Conservation (phyloP, 2,113 vertebrate genomes). For the Hippocampus mohnikei region DNA sequence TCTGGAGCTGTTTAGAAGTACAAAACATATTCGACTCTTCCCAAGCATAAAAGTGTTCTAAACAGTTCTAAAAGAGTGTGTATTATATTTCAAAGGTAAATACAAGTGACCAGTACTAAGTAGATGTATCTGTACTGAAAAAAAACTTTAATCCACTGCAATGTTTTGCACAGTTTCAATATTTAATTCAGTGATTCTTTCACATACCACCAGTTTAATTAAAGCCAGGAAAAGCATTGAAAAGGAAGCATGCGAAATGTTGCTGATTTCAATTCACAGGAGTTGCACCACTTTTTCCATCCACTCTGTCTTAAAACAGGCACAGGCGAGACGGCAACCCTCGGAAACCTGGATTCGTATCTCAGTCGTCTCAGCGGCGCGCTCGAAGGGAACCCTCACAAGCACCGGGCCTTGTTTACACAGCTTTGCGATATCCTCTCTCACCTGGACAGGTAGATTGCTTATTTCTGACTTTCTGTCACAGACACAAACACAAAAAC, state of each 20-base stretch:
- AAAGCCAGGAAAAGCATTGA: too few relatives aligned
- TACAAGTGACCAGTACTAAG: too few relatives aligned
- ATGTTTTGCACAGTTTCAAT: too few relatives aligned
- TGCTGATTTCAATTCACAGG: not conserved
- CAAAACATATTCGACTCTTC: too few relatives aligned
- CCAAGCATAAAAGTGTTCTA: too few relatives aligned
- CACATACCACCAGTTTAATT: too few relatives aligned
- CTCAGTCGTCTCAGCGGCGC: slow-evolving; percentile 87
- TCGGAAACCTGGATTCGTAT: slow-evolving; percentile 90
- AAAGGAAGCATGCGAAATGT: not conserved
- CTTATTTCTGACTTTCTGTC: not conserved
- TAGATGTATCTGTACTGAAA: too few relatives aligned
- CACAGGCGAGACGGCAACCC: slow-evolving; percentile 87
- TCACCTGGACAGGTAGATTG: slow-evolving; percentile 85
- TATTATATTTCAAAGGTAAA: too few relatives aligned
- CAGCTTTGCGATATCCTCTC: slow-evolving; percentile 90
- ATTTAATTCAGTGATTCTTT: too few relatives aligned
- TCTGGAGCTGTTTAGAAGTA: too few relatives aligned
- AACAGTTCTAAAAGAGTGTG: too few relatives aligned
- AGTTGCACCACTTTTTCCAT: not conserved
- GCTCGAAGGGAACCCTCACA: slow-evolving; percentile 86
- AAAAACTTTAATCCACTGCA: too few relatives aligned
- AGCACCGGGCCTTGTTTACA: slow-evolving; percentile 83
- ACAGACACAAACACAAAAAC: not conserved
- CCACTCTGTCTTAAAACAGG: slow-evolving; percentile 63